phyloP scores from a whole-genome alignment of 1,140 invertebrate species.

The Andrena cerasifolii region DNA sequence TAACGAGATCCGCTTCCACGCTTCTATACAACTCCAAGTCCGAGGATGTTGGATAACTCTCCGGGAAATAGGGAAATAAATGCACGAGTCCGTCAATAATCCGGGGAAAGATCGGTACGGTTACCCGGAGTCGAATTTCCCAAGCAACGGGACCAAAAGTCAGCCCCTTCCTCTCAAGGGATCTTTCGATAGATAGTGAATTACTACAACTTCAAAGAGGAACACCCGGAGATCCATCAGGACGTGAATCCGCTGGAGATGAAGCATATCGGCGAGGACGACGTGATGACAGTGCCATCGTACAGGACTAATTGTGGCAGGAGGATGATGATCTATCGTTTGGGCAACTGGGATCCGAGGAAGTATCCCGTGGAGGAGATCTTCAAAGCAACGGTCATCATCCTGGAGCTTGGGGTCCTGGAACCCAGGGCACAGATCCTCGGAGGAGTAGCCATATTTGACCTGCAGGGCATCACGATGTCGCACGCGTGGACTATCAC shows the following conservation, averaged over 20 bases:
- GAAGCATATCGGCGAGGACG: conserved; percentile 86
- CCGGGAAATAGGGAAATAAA: no score
- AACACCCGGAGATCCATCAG: conserved; percentile 87
- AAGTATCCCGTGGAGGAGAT: conserved; percentile 86
- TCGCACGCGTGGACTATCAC: conserved; percentile 89
- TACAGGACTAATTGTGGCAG: conserved; percentile 88
- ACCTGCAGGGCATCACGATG: conserved; percentile 87
- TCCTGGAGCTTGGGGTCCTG: conserved; percentile 88
- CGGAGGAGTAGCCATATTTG: conserved; percentile 89
- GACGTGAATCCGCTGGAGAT: conserved; percentile 86
- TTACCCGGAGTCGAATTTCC: no score
- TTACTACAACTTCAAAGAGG: conserved; percentile 89
- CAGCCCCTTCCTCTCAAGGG: conserved; percentile 50
- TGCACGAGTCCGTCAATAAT: no score
- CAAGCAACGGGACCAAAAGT: background rate
- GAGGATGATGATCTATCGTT: conserved; percentile 86
- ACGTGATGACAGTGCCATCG: conserved; percentile 88
- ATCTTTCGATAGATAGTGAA: conserved; percentile 85
- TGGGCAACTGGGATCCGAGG: conserved; percentile 89
- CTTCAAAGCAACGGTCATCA: conserved; percentile 87
- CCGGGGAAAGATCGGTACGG: no score
- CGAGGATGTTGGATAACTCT: no score
- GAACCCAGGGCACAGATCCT: conserved; percentile 89
- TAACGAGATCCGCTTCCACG: background rate
- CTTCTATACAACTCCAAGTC: no score